phyloP scores from a whole-genome alignment of 2,888 invertebrate species.

The Seira musarum region DNA sequence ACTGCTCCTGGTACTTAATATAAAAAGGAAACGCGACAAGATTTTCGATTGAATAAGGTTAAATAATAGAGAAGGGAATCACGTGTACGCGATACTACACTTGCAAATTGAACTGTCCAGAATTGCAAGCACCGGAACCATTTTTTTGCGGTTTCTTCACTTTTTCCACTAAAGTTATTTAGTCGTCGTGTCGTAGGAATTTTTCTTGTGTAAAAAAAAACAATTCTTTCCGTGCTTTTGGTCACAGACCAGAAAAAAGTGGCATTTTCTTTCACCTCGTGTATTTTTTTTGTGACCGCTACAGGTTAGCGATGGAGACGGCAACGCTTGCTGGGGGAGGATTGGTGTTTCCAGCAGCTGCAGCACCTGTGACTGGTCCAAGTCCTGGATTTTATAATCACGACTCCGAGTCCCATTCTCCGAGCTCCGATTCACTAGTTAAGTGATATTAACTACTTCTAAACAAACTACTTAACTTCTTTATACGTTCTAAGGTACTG shows the following conservation, averaged over 20 bases:
- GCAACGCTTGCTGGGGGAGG: constrained; percentile 82
- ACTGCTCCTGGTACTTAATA: too few relatives aligned
- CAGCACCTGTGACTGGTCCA: constrained; percentile 68
- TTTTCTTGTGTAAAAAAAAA: too few relatives aligned
- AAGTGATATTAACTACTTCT: constrained; percentile 57
- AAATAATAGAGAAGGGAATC: too few relatives aligned
- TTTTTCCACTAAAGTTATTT: too few relatives aligned
- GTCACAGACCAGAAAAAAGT: too few relatives aligned
- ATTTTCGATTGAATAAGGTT: constrained; percentile 3
- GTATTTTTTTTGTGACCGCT: constrained; percentile 48
- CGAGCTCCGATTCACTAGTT: constrained; percentile 70
- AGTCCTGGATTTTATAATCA: constrained; percentile 70
- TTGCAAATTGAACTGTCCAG: too few relatives aligned
- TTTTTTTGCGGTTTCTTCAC: too few relatives aligned
- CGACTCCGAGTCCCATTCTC: constrained; percentile 69
- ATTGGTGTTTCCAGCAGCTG: constrained; percentile 67
- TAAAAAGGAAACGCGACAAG: constrained; percentile 19
- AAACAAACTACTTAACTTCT: constrained; percentile 13
- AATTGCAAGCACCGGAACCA: too few relatives aligned
- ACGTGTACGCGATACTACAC: too few relatives aligned
- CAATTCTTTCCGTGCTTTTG: too few relatives aligned
- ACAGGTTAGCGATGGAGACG: constrained; percentile 96
- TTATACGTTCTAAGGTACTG: not conserved
- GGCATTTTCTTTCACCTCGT: constrained; percentile 33
- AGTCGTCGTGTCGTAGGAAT: too few relatives aligned